Conservation (phyloP, 2,113 vertebrate genomes). For the Pica pica region DNA sequence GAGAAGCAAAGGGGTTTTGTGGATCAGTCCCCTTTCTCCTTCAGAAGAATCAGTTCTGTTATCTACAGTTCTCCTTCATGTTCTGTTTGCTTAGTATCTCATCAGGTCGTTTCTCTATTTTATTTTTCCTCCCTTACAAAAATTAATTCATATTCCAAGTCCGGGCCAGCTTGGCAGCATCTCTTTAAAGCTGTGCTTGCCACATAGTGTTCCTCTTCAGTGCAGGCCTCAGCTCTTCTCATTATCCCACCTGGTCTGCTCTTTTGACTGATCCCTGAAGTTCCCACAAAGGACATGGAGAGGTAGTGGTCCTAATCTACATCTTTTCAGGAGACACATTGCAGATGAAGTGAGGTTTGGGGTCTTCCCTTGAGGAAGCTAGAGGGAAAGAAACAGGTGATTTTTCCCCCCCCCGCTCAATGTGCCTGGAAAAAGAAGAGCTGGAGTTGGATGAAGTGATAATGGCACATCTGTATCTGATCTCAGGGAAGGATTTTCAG, state of each 20-base stretch:
- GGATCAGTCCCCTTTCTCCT: neutral
- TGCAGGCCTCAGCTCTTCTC: neutral
- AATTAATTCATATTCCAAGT: neutral
- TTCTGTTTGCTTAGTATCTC: neutral
- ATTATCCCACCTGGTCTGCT: neutral
- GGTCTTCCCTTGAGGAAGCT: neutral
- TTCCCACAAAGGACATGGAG: neutral
- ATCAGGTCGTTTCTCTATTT: neutral
- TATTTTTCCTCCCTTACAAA: neutral
- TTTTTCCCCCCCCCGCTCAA: neutral
- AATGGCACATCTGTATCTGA: neutral
- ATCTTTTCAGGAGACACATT: neutral
- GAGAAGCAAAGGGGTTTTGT: neutral
- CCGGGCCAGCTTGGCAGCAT: neutral
- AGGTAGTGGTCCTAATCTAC: neutral
- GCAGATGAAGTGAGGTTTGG: neutral
- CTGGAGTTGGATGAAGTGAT: neutral
- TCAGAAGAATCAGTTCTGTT: neutral
- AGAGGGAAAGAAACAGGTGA: neutral
- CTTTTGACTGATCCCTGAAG: neutral
- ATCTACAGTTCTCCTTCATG: neutral
- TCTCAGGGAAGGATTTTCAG: neutral
- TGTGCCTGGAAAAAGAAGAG: neutral
- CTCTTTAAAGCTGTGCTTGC: neutral
- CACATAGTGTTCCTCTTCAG: neutral